phyloP scores from a whole-genome alignment of 2,797 vertebrate genomes.

The Oreochromis grahami region DNA sequence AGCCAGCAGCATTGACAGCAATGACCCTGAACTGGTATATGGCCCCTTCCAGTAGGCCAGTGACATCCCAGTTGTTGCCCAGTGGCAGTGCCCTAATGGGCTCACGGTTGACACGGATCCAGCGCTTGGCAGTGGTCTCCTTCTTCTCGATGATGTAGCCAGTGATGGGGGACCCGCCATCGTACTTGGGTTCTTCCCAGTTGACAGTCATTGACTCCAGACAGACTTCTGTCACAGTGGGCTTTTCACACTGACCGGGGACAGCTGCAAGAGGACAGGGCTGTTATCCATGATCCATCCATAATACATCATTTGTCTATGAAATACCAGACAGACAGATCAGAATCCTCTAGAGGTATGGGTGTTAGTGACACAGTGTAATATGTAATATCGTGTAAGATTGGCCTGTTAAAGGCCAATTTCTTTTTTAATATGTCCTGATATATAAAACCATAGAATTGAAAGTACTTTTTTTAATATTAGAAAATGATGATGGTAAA shows the following conservation, averaged over 20 bases:
- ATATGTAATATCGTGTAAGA: not conserved
- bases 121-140: constrained; percentile 92
- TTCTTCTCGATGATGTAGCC: constrained; percentile 95
- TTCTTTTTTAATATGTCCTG: not conserved
- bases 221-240: constrained; percentile 88
- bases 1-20: constrained; percentile 91
- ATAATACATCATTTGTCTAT: not conserved
- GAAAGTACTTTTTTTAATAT: not conserved
- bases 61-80: constrained; percentile 89
- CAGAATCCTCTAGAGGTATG: not conserved
- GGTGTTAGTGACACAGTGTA: not conserved
- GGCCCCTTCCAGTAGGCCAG: constrained; percentile 87
- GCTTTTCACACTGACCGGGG: constrained; percentile 95
- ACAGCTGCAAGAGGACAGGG: constrained; percentile 78
- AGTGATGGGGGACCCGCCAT: constrained; percentile 92
- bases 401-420: not conserved
- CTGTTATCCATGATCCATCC: not conserved
- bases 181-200: constrained; percentile 96
- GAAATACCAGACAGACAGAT: not conserved
- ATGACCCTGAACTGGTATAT: constrained; percentile 93
- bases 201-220: constrained; percentile 93
- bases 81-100: constrained; percentile 89
- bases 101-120: constrained; percentile 89
- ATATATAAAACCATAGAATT: not conserved
- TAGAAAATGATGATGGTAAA: not conserved